A percentile compares a stretch with the other conserved stretches of the same genome.
Evolutionary conservation across 2,113 vertebrate species (phyloP).

Genomic region (Scartelaos histophorus): DNA sequence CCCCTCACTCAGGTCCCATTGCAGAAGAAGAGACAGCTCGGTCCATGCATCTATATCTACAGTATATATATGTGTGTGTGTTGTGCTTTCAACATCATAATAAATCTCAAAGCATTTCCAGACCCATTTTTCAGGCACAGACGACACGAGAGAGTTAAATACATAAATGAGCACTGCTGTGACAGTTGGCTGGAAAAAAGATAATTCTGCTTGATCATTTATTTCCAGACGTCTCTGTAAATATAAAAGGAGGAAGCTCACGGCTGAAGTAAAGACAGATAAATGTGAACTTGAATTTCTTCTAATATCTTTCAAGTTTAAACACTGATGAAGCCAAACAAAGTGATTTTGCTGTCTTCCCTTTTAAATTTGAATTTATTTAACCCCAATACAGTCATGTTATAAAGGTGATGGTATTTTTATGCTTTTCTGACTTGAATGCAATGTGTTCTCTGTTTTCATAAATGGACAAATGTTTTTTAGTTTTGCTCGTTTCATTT

Average conservation of each 20-base stretch:
- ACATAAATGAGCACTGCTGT: constrained; percentile 22
- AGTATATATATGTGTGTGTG: constrained; percentile 49
- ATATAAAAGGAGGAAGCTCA: constrained; percentile 51
- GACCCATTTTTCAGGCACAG: constrained; percentile 27
- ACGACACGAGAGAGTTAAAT: constrained; percentile 39
- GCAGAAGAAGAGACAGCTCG: constrained; percentile 28
- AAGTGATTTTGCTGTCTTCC: constrained; percentile 4
- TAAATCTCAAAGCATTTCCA: constrained; percentile 58
- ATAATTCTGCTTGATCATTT: constrained; percentile 61
- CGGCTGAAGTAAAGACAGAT: constrained; percentile 16
- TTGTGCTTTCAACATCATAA: constrained; percentile 58
- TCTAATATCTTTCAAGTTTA: constrained; percentile 26
- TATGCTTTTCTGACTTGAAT: background rate
- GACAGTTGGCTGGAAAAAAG: constrained; percentile 49
- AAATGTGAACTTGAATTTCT: constrained; percentile 9
- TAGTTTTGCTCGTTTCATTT: background rate
- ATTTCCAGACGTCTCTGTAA: constrained; percentile 54
- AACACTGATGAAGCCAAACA: constrained; percentile 36
- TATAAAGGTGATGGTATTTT: background rate
- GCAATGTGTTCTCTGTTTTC: background rate
- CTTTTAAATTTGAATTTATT: background rate
- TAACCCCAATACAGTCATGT: no score
- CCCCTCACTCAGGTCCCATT: constrained; percentile 60
- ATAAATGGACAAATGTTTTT: background rate
- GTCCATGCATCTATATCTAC: constrained; percentile 23